phyloP scores from a whole-genome alignment of 1,140 invertebrate species.

The Drosophila sproati region DNA sequence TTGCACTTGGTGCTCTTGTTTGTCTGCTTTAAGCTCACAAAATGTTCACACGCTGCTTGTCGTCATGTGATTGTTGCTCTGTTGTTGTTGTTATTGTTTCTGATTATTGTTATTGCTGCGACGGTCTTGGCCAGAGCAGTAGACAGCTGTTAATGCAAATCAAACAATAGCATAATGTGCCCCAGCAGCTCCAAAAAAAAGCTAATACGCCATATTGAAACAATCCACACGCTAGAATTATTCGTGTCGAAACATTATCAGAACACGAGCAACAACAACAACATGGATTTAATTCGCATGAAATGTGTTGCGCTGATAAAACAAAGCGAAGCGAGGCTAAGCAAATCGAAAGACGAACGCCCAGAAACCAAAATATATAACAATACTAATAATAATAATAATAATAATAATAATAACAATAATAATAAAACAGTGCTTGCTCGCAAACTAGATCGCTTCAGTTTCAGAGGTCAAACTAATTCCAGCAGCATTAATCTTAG shows the following conservation, averaged over 20 bases:
- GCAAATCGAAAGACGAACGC: not conserved
- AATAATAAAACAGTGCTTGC: not conserved
- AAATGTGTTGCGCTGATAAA: slow-evolving; percentile 47
- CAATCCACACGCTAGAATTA: not conserved
- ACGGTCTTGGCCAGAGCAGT: slow-evolving; percentile 43
- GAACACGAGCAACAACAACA: not conserved
- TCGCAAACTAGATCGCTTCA: not conserved
- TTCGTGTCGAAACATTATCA: slow-evolving; percentile 41
- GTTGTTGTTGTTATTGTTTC: slow-evolving; percentile 36
- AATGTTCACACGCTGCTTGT: slow-evolving; percentile 66
- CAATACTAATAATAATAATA: not conserved
- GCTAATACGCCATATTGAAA: slow-evolving; percentile 18
- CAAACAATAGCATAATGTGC: slow-evolving; percentile 42
- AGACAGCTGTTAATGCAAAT: slow-evolving; percentile 71
- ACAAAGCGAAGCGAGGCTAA: slow-evolving; percentile 8
- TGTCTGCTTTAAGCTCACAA: slow-evolving; percentile 17
- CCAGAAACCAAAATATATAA: not conserved
- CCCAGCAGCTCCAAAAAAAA: not conserved
- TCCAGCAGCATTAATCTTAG: too few relatives aligned
- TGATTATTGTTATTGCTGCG: slow-evolving; percentile 34
- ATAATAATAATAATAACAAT: not conserved
- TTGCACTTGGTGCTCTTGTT: slow-evolving; percentile 47
- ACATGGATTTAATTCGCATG: slow-evolving; percentile 47
- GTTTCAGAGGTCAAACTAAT: too few relatives aligned
- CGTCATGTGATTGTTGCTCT: slow-evolving; percentile 25